Evolutionary conservation across 2,113 vertebrate genomes (phyloP), one percentile per base, ranked within the genome.

Genomic region (Dasyprocta punctata): DNA sequence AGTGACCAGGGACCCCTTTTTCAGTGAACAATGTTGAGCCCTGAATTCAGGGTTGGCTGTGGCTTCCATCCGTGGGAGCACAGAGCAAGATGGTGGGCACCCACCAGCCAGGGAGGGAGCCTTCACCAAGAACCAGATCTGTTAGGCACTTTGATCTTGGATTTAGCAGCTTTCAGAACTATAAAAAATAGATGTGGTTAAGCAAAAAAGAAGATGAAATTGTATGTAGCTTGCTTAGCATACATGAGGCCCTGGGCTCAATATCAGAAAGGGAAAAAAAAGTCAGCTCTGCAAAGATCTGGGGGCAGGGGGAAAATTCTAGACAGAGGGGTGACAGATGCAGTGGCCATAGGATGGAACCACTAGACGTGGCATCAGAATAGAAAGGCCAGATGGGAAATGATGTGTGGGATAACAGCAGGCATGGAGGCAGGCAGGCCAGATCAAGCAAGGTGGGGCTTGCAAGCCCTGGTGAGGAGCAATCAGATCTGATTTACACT

Each of bases 221-320:
- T 67, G 33, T 49, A 36, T 75, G 44, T 83, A 52, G 20, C 28
- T 54, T 73, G 16, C 49, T 41, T 87, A 87, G n/a, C 14, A 73
- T 52, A 17, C 26, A 47, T 63, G 54, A 75, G 36, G 13, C 44
- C 36, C 78, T 84, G 44, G 13, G 20, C 38, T 89, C 52, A 71
- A 61, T 67, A n/a, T 19, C 47, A 36, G 10, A 22, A 44, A 44
- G 60, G 60, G 17, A 84, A 84, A 30, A 52, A 38, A 44, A 56
- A 52, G n/a, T 30, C 2, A 44, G 82, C 77, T 84, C 67, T 96
- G 75, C 49, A 75, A 78, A 96, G 61, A 61, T 88, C n/a, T 71
- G 36, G 61, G 54, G 28, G 28, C 56, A 90, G 84, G 38, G 16
- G 75, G 63, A 61, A 71, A 56, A 75, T 33, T 63, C 44, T n/a